Percentiles rank a stretch among this genome's conserved stretches.
phyloP scores from a whole-genome alignment of 2,888 invertebrate genomes.

The Aspidiotus destructor region DNA sequence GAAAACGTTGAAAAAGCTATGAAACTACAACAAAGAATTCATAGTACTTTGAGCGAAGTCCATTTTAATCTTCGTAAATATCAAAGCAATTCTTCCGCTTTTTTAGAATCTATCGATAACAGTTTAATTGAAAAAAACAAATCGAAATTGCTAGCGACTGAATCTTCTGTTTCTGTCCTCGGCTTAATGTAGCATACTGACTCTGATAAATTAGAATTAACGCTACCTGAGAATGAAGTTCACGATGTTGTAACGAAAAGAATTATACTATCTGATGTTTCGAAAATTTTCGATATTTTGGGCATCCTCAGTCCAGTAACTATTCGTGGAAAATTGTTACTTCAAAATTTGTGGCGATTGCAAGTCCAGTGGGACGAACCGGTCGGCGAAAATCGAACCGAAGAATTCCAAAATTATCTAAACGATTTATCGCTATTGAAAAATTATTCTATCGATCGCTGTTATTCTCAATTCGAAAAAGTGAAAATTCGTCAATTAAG shows the following conservation, averaged over 20 bases:
- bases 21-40: slow-evolving; percentile 33
- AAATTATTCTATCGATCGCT: slow-evolving; percentile 5
- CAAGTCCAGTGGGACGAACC: slow-evolving; percentile 37
- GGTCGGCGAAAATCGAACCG: slow-evolving; percentile 15
- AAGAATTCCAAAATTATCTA: neutral
- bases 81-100: slow-evolving; percentile 34
- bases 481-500: neutral
- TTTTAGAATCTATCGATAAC: slow-evolving; percentile 10
- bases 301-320: slow-evolving; percentile 37
- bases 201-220: slow-evolving; percentile 24
- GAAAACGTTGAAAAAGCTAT: slow-evolving; percentile 35
- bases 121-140: neutral
- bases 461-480: slow-evolving; percentile 10
- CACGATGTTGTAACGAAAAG: slow-evolving; percentile 33
- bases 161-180: neutral
- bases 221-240: neutral
- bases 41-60: slow-evolving; percentile 20
- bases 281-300: slow-evolving; percentile 37
- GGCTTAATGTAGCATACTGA: slow-evolving; percentile 34
- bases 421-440: slow-evolving; percentile 11
- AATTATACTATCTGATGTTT: slow-evolving; percentile 35
- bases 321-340: slow-evolving; percentile 36
- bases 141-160: neutral
- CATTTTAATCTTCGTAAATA: slow-evolving; percentile 37
- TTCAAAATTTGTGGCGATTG: slow-evolving; percentile 36